These are phyloP conservation scores for Drosophila truncata DNA, from an alignment of 1,140 invertebrate species.

Conservation along the genomic window DNA sequence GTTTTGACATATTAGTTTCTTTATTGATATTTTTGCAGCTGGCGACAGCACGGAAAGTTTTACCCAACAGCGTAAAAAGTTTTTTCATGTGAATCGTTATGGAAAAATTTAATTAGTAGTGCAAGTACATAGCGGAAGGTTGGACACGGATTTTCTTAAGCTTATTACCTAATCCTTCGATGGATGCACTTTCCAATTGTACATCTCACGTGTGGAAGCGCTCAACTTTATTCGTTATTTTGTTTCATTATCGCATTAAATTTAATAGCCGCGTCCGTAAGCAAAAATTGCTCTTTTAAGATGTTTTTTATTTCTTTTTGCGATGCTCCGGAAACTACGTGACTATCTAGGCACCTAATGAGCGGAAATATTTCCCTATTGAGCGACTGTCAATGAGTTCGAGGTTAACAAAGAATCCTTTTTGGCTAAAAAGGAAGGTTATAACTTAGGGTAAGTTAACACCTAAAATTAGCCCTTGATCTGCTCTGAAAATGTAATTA, in stretches of 20 bases:
- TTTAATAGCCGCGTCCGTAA: conserved; percentile 45
- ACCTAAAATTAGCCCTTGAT: background rate
- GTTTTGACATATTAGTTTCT: conserved; percentile 76
- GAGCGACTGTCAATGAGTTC: conserved; percentile 11
- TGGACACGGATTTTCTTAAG: conserved; percentile 4
- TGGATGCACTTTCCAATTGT: background rate
- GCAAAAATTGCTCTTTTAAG: conserved; percentile 38
- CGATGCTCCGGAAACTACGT: conserved; percentile 36
- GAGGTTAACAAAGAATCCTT: background rate
- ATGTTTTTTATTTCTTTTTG: background rate
- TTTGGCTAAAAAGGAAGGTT: background rate
- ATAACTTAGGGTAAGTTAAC: background rate
- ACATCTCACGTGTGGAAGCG: background rate
- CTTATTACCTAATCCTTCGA: conserved; percentile 16
- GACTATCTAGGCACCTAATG: conserved; percentile 41
- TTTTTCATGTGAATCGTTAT: conserved; percentile 47
- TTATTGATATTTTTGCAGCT: conserved; percentile 77
- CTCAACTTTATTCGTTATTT: background rate
- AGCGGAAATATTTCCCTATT: conserved; percentile 49
- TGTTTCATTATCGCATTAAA: conserved; percentile 4
- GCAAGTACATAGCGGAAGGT: conserved; percentile 8
- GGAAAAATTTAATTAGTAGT: conserved; percentile 67
- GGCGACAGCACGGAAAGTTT: conserved; percentile 58
- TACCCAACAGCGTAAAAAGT: conserved; percentile 53
- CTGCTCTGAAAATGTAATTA: background rate